Percentiles rank a stretch among this genome's conserved stretches.
These are phyloP conservation scores for Cephus runcator DNA, from an alignment of 2,888 invertebrate species.

Conservation along the genomic window DNA sequence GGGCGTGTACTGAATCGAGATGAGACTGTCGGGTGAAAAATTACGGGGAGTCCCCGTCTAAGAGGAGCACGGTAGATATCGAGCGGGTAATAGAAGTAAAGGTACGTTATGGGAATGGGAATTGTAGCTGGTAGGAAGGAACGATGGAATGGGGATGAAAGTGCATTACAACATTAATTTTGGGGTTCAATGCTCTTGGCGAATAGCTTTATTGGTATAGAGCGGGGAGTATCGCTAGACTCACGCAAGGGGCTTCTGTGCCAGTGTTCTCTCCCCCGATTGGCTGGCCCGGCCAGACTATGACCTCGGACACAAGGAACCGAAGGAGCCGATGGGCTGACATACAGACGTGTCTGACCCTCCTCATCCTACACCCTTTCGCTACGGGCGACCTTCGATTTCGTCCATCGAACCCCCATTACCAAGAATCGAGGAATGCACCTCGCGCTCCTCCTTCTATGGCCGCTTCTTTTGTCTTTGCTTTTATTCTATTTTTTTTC, in stretches of 20 bases:
- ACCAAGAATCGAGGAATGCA: not conserved
- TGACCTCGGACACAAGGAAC: not conserved
- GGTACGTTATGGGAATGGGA: conserved; percentile 19
- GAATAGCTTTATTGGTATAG: conserved; percentile 24
- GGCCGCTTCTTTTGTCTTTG: not conserved
- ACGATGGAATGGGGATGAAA: conserved; percentile 23
- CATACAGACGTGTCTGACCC: not conserved
- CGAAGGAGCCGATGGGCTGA: not conserved
- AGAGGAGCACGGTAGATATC: conserved; percentile 11
- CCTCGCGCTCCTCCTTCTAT: not conserved
- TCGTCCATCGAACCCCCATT: not conserved
- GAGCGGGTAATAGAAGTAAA: conserved; percentile 18
- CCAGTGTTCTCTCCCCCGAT: not conserved
- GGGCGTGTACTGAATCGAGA: not conserved
- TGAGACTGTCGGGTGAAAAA: not conserved
- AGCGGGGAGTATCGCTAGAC: conserved; percentile 28
- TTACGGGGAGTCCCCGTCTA: not conserved
- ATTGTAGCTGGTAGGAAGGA: conserved; percentile 10
- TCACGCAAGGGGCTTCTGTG: conserved; percentile 40
- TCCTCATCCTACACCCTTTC: not conserved
- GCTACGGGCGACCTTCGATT: not conserved
- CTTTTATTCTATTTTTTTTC: not conserved
- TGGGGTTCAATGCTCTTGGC: conserved; percentile 48
- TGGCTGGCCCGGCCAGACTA: not conserved
- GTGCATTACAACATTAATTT: conserved; percentile 48